Percentiles rank a stretch among this genome's conserved stretches.
These are phyloP conservation scores for Lepus europaeus DNA, from an alignment of 2,113 vertebrate genomes.

Conservation along the genomic window DNA sequence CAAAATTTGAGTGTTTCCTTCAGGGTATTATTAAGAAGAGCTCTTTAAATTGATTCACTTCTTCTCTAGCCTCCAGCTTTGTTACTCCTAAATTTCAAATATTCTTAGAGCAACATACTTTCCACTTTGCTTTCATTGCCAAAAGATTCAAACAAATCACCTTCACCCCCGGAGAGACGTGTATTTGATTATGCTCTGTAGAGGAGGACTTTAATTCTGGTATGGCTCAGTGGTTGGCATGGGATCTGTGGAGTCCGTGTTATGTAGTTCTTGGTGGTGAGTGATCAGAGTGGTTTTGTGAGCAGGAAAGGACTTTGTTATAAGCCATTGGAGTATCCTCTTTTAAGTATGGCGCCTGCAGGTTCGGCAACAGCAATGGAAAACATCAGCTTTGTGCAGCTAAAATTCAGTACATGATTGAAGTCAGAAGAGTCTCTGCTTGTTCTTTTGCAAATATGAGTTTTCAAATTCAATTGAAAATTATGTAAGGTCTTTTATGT, in stretches of 20 bases:
- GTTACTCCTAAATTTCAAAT: neutral
- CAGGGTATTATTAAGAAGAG: neutral
- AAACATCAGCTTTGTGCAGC: neutral
- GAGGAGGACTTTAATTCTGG: neutral
- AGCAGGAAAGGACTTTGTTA: slow-evolving; percentile 73
- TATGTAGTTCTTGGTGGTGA: slow-evolving; percentile 85
- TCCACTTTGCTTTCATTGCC: neutral
- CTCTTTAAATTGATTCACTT: slow-evolving; percentile 46
- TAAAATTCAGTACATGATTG: slow-evolving; percentile 75
- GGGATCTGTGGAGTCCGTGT: neutral
- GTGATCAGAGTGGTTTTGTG: slow-evolving; percentile 74
- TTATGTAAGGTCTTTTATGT: neutral
- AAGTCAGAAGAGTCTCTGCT: neutral
- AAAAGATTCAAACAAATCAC: neutral
- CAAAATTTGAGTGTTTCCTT: neutral
- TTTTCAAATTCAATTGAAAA: slow-evolving; percentile 59
- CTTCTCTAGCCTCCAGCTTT: neutral
- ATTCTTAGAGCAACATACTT: neutral
- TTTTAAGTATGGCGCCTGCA: slow-evolving; percentile 82
- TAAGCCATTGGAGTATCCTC: slow-evolving; percentile 43
- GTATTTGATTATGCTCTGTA: neutral
- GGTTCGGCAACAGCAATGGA: slow-evolving; percentile 66
- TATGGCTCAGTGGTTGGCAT: neutral
- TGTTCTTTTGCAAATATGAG: neutral
- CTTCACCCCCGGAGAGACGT: neutral